Evolutionary conservation across 2,888 invertebrate genomes (phyloP), one percentile per base, ranked within the genome.

Genomic region (Seira musarum): DNA sequence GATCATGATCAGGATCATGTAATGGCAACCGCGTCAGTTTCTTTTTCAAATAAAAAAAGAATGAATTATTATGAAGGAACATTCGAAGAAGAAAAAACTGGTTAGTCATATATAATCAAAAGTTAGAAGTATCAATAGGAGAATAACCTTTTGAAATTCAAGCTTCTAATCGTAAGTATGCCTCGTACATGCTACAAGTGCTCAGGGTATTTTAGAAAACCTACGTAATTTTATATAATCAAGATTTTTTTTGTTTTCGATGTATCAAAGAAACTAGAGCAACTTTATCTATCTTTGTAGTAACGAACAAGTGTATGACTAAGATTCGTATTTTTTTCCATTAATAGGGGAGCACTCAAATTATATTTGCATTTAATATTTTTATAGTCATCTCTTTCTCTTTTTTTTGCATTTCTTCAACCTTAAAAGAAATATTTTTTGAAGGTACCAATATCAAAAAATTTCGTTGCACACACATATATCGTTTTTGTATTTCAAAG

Each of bases 361-460:
- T 8, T 8, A 30, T 30, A 30, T 30, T 30, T 30, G 30, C 30
- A 30, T 30, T 30, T 30, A 30, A 30, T 30, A n/a, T 30, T 53
- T 53, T 53, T 53, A 53, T 53, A 53, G n/a, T 53, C 53, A 53
- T 53, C 53, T 53, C 53, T 53, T 53, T 53, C 53, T 53, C 53
- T 53, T 53, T 53, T 40, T 53, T 53, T 53, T 53, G 53, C 13
- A 53, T 53, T 53, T 53, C 53, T 53, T 53, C 15, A 53, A 53
- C 53, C 53, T 53, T 53, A 53, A 53, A 53, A 53, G 30, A 30
- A 30, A 53, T 53, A 30, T 53, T 53, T 53, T 53, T 53, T 53
- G 17, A 15, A 30, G 30, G 15, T 53, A 17, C n/a, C 53, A 53
- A 30, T 30, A 53, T 53, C 53, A 53, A 53, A 53, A 53, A 53